A percentile compares a stretch with the other conserved stretches of the same genome.
Conservation (phyloP, 2,888 invertebrate genomes). For the Onchidella celtica region DNA sequence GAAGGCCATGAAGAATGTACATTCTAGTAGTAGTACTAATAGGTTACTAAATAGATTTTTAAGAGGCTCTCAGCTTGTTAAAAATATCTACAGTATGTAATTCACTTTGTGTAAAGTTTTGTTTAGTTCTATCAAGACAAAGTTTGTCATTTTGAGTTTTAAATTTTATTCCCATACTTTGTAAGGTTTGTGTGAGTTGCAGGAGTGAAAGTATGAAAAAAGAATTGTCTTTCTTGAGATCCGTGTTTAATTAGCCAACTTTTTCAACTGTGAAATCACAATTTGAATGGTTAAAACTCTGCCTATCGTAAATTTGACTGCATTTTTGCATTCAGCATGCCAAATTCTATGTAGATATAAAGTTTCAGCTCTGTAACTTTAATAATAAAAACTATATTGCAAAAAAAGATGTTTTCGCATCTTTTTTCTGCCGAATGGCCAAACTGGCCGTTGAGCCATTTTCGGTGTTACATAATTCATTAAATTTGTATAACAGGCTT, state of each 20-base stretch:
- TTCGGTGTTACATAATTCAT: not conserved
- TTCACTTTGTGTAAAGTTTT: not conserved
- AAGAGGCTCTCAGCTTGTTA: too few species aligned
- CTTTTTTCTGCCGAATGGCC: not conserved
- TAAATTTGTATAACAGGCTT: not conserved
- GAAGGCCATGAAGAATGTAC: too few species aligned
- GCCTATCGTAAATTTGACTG: not conserved
- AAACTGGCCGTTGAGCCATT: not conserved
- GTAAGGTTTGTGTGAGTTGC: not conserved
- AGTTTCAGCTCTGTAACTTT: not conserved
- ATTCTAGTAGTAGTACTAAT: too few species aligned
- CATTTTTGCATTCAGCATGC: not conserved
- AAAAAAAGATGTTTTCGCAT: not conserved
- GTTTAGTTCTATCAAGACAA: not conserved
- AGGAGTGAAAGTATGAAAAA: not conserved
- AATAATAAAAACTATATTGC: not conserved
- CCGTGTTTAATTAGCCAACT: not conserved
- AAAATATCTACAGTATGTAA: too few species aligned
- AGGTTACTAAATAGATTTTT: too few species aligned
- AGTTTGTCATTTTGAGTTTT: not conserved
- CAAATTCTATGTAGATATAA: not conserved
- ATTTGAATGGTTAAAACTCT: not conserved
- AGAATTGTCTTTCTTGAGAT: not conserved
- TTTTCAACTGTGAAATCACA: not conserved
- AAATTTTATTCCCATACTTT: not conserved